Conservation (phyloP, 2,797 vertebrate genomes). For the Cyprinodon diabolis region DNA sequence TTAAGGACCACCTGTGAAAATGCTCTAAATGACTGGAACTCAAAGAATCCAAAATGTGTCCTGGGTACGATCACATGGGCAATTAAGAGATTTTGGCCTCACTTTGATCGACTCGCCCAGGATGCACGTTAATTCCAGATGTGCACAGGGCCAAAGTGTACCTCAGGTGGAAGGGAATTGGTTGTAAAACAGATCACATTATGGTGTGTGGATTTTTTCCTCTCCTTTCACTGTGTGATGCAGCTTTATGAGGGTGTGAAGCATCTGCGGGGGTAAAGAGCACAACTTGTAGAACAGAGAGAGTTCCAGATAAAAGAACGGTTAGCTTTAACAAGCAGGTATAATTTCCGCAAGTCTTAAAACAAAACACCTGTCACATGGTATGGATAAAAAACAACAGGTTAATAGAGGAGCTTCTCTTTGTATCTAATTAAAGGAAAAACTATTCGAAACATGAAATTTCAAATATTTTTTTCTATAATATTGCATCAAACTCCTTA, state of each 20-base stretch:
- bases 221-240: not conserved
- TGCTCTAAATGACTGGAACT: constrained; percentile 14
- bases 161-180: constrained; percentile 2
- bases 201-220: constrained; percentile 13
- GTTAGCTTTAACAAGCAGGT: not conserved
- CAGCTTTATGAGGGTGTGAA: not conserved
- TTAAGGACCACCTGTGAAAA: constrained; percentile 13
- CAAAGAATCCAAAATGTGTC: constrained; percentile 3
- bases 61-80: constrained; percentile 13
- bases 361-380: not conserved
- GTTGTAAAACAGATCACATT: constrained; percentile 1
- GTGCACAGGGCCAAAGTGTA: constrained; percentile 1
- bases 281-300: not conserved
- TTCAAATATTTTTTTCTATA: not conserved
- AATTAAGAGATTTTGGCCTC: not conserved
- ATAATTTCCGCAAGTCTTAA: not conserved
- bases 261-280: not conserved
- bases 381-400: not conserved
- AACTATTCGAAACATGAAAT: too few relatives aligned
- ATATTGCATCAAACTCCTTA: not conserved
- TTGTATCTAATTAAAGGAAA: not conserved
- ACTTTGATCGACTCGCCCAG: constrained; percentile 8
- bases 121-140: constrained; percentile 15
- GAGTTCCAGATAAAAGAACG: not conserved
- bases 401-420: not conserved